Conservation (phyloP, 2,797 vertebrate species). For the Poeciliopsis presidionis region DNA sequence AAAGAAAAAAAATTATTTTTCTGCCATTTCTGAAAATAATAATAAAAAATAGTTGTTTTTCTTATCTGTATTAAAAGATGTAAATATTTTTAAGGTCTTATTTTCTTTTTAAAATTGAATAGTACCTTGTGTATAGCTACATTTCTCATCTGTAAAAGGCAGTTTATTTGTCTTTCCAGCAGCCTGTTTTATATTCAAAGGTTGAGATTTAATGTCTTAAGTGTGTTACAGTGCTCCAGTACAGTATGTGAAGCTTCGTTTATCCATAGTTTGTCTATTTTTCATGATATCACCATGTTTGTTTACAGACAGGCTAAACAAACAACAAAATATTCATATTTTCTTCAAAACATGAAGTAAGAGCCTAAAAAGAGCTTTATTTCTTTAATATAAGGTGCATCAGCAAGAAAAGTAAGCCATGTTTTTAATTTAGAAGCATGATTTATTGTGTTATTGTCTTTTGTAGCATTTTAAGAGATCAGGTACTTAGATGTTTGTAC, state of each 20-base stretch:
- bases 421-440: background rate
- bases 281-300: background rate
- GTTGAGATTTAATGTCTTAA: background rate
- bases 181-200: background rate
- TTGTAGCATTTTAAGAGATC: background rate
- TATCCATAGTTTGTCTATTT: background rate
- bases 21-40: too few relatives aligned
- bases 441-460: background rate
- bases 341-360: background rate
- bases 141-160: too few relatives aligned
- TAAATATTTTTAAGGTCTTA: too few relatives aligned
- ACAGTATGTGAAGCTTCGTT: background rate
- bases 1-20: too few relatives aligned
- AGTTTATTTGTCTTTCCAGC: background rate
- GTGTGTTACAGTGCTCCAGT: too few relatives aligned
- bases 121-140: too few relatives aligned
- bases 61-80: too few relatives aligned
- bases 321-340: background rate
- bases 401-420: background rate
- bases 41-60: too few relatives aligned
- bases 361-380: background rate
- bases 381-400: background rate
- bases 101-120: too few relatives aligned
- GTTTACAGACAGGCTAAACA: background rate
- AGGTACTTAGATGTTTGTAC: background rate